These are phyloP conservation scores for Phoeniculus purpureus DNA, from an alignment of 2,797 vertebrate species.

Conservation along the genomic window DNA sequence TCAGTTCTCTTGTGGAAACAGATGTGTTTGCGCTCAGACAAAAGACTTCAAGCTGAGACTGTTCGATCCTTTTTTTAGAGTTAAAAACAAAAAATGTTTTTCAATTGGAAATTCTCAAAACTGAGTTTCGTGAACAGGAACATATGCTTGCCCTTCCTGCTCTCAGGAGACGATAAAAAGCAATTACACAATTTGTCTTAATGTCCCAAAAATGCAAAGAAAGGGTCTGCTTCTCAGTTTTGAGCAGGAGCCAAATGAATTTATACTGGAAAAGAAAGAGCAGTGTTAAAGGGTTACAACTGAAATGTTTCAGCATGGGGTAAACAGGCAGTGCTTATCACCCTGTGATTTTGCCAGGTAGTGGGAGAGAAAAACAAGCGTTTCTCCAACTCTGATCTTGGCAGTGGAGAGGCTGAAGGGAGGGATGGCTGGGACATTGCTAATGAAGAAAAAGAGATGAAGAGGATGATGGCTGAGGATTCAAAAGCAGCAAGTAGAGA, in stretches of 20 bases:
- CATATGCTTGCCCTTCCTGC: not conserved
- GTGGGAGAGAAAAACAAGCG: not conserved
- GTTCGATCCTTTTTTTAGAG: accelerated
- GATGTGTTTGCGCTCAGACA: not conserved
- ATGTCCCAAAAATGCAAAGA: not conserved
- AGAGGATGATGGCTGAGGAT: not conserved
- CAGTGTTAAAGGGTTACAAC: not conserved
- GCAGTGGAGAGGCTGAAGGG: not conserved
- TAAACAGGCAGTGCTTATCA: not conserved
- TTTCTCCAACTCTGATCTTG: not conserved
- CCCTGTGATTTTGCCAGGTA: not conserved
- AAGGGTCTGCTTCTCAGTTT: not conserved
- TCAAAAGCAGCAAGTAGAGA: not conserved
- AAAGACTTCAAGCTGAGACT: not conserved
- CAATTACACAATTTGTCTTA: not conserved
- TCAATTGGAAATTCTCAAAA: not conserved
- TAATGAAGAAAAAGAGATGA: too few relatives aligned
- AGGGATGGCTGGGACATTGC: too few relatives aligned
- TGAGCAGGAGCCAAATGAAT: not conserved
- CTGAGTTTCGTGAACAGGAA: not conserved
- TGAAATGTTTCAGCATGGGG: not conserved
- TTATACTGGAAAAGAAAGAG: not conserved
- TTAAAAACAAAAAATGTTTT: not conserved
- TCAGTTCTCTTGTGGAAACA: not conserved
- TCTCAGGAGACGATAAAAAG: not conserved